A percentile compares a stretch with the other conserved stretches of the same genome.
These are phyloP conservation scores for Morphnarchus princeps DNA, from an alignment of 2,113 vertebrate species.

Conservation along the genomic window DNA sequence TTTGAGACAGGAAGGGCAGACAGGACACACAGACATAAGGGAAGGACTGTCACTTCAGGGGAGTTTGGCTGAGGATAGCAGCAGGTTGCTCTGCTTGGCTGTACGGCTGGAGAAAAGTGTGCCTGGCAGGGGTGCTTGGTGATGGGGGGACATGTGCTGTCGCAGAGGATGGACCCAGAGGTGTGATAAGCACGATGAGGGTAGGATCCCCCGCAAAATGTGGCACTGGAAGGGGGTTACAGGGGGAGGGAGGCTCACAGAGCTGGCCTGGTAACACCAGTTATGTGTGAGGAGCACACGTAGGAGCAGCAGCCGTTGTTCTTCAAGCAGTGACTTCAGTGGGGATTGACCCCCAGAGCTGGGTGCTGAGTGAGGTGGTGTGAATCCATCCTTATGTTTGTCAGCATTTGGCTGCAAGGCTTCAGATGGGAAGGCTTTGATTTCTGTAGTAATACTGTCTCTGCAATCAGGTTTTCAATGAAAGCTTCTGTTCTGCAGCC, in stretches of 20 bases:
- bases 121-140: background rate
- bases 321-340: rapidly evolving
- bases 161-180: background rate
- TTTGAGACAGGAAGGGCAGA: background rate
- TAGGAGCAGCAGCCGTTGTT: background rate
- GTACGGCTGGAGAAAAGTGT: background rate
- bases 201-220: background rate
- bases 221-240: too few relatives aligned
- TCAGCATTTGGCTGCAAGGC: background rate
- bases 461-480: background rate
- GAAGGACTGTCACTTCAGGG: background rate
- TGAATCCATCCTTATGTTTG: background rate
- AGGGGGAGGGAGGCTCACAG: background rate
- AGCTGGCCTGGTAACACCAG: background rate
- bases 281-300: rapidly evolving
- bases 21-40: background rate
- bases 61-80: background rate
- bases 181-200: too few relatives aligned
- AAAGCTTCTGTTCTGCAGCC: background rate
- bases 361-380: background rate
- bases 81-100: background rate
- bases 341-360: background rate
- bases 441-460: background rate
- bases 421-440: background rate
- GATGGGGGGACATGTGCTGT: rapidly evolving